Conservation (phyloP, 2,113 vertebrate genomes). For the Callionymus lyra region DNA sequence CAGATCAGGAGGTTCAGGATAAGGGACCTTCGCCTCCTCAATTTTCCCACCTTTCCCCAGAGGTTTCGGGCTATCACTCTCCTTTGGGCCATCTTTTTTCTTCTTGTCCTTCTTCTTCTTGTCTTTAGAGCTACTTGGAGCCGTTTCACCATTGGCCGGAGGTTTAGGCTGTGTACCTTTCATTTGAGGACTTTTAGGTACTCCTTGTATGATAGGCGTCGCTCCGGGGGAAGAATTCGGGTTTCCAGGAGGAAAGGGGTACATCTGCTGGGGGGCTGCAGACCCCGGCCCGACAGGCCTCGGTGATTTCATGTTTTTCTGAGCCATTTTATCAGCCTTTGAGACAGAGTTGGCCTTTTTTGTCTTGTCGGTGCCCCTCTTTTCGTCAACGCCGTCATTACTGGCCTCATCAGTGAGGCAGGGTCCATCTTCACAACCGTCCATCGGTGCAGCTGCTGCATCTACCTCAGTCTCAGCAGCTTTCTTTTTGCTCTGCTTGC, state of each 20-base stretch:
- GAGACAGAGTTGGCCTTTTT: constrained; percentile 74
- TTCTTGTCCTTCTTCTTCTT: constrained; percentile 99
- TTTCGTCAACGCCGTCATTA: constrained; percentile 91
- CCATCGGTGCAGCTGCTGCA: constrained; percentile 71
- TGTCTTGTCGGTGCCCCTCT: constrained; percentile 76
- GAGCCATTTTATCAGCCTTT: constrained; percentile 82
- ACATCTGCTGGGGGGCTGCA: constrained; percentile 78
- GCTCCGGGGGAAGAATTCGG: constrained; percentile 75
- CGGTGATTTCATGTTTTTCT: constrained; percentile 88
- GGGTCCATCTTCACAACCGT: constrained; percentile 87
- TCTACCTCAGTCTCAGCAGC: constrained; percentile 80
- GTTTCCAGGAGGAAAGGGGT: constrained; percentile 82
- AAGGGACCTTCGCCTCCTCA: constrained; percentile 88
- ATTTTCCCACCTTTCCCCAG: constrained; percentile 77
- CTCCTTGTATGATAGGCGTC: constrained; percentile 81
- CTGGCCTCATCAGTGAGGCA: constrained; percentile 86
- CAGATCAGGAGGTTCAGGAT: constrained; percentile 76
- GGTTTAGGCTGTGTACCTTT: constrained; percentile 92
- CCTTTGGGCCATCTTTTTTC: constrained; percentile 84
- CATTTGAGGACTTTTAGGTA: constrained; percentile 91
- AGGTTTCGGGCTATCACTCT: constrained; percentile 84
- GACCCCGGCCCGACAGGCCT: constrained; percentile 74
- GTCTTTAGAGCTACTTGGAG: constrained; percentile 84
- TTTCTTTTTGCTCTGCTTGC: constrained; percentile 91
- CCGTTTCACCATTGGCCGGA: constrained; percentile 81